A percentile compares a stretch with the other conserved stretches of the same genome.
Evolutionary conservation across 2,888 invertebrate species (phyloP).

Genomic region (Schizotus pectinicornis): DNA sequence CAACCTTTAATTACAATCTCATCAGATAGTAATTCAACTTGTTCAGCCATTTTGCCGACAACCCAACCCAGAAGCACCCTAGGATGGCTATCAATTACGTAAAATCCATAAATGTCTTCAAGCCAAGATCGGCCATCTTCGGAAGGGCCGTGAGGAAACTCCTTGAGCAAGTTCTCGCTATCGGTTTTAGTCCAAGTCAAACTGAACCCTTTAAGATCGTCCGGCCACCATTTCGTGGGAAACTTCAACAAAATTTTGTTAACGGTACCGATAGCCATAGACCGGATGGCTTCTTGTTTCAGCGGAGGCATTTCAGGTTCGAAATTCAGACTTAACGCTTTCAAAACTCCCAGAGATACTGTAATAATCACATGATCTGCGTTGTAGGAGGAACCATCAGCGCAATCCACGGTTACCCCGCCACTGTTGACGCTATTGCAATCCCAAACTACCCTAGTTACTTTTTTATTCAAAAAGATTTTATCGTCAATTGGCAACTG

Average conservation of each 20-base stretch:
- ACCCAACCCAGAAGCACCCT: conserved; percentile 74
- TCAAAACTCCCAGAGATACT: conserved; percentile 72
- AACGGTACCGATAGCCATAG: conserved; percentile 68
- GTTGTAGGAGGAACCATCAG: conserved; percentile 61
- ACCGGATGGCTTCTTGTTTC: conserved; percentile 65
- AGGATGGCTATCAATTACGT: conserved; percentile 68
- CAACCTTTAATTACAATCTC: conserved; percentile 63
- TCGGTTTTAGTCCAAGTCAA: conserved; percentile 66
- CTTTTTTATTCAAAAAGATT: conserved; percentile 51
- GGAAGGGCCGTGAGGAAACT: conserved; percentile 46
- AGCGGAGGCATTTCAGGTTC: conserved; percentile 62
- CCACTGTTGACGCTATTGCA: conserved; percentile 27
- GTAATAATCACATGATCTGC: conserved; percentile 74
- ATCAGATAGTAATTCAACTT: conserved; percentile 67
- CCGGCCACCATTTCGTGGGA: conserved; percentile 69
- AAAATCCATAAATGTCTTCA: conserved; percentile 71
- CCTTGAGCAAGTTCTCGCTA: conserved; percentile 43
- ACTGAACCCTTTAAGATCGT: conserved; percentile 62
- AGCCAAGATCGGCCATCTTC: conserved; percentile 62
- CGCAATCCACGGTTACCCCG: conserved; percentile 58
- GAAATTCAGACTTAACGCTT: conserved; percentile 63
- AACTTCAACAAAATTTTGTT: conserved; percentile 73
- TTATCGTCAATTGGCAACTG: conserved; percentile 48
- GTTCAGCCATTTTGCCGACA: conserved; percentile 66
- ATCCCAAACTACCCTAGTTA: conserved; percentile 49